Conservation (phyloP, 2,888 invertebrate genomes). For the Cryptocephalus primarius region DNA sequence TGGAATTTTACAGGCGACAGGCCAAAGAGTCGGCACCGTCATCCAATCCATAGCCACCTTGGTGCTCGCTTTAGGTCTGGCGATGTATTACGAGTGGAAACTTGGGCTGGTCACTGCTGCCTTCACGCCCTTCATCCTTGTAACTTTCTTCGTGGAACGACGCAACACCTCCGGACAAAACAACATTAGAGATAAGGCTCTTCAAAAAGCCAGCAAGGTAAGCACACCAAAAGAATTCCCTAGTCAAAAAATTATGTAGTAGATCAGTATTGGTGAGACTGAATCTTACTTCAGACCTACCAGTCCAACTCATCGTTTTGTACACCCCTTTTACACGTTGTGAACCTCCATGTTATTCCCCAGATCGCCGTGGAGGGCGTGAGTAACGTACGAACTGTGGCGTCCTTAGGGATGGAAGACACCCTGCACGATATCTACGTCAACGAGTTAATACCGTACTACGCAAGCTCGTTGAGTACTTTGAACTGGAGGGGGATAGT, state of each 20-base stretch:
- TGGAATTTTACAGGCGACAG: conserved; percentile 52
- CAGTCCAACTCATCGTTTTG: too few species aligned
- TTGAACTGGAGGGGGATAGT: conserved; percentile 59
- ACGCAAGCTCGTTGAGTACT: conserved; percentile 45
- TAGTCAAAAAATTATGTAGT: neutral
- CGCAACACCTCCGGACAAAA: conserved; percentile 56
- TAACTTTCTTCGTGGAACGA: conserved; percentile 56
- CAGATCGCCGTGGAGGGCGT: conserved; percentile 69
- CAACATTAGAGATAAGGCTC: conserved; percentile 53
- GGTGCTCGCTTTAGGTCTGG: conserved; percentile 49
- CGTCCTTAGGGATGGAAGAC: conserved; percentile 59
- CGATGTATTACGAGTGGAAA: conserved; percentile 64
- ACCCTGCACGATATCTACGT: conserved; percentile 55
- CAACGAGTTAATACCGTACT: conserved; percentile 47
- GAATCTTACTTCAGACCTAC: too few species aligned
- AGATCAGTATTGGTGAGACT: too few species aligned
- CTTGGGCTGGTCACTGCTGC: conserved; percentile 61
- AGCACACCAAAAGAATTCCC: conserved; percentile 1
- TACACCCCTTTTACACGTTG: too few species aligned
- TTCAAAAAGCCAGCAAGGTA: conserved; percentile 65
- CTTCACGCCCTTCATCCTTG: conserved; percentile 60
- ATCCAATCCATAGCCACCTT: conserved; percentile 63
- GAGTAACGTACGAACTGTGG: conserved; percentile 66
- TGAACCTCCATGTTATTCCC: conserved; percentile 7
- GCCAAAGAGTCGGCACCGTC: conserved; percentile 67